Base-by-base conservation (phyloP, 1,140 invertebrate genomes). In the Gonioctena quinquepunctata region DNA sequence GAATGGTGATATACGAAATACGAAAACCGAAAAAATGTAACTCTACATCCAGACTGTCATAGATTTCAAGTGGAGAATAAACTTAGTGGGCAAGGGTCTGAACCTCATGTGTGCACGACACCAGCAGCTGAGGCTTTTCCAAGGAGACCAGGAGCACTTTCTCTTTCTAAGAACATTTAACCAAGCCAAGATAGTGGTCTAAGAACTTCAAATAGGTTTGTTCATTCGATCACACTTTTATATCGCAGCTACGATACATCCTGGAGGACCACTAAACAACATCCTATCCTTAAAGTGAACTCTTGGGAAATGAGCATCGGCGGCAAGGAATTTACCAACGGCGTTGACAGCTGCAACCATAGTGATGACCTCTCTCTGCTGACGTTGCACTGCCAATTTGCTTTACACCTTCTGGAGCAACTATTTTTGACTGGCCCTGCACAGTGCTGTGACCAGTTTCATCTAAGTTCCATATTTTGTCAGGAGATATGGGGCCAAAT, bases 211-310 rank as follows among this genome's bases (percentile, higher is more conserved):
- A 42, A 42, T 42, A 13, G 5, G 5, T 42, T 42, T 6, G 5
- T 13, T 42, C 5, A 5, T 6, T 42, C 13, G 28, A 6, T 42
- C 5, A 5, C 28, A 42, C 28, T 5, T 13, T 42, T 42, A 5
- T 6, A 42, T 13, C 28, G 83, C 81, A 48, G 73, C 73, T 50
- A 83, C 85, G 54, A 82, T 71, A 63, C 79, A 80, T 71, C 85
- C 84, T 21, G 8, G 5, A n/a, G 59, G 27, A 5, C 27, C 57
- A 16, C 57, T 28, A 57, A 75, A 71, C 7, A 84, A 66, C 57
- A 85, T 83, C 21, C 79, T 72, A 13, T 84, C 77, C 16, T 82
- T 79, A 21, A 50, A 81, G 50, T 78, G 73, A 3, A 79, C 75
- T 16, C 79, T 16, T 1, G 81, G 80, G 64, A 69, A 69, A 25